These are phyloP conservation scores for Phyllostomus discolor DNA, from an alignment of 2,113 vertebrate genomes.

Conservation along the genomic window DNA sequence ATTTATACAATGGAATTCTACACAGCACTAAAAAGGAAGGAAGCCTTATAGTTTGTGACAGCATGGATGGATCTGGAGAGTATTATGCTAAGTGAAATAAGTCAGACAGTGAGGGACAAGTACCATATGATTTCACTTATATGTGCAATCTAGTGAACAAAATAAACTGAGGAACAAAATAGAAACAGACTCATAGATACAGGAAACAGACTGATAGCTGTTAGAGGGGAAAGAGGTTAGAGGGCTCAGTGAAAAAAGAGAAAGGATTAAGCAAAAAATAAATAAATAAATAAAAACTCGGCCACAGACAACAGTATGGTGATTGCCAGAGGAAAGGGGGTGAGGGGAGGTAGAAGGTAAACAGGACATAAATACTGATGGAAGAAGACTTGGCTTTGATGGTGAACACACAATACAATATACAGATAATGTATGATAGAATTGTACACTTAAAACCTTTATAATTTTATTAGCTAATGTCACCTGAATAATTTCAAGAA, in stretches of 20 bases:
- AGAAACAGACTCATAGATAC: background rate
- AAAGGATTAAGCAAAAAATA: background rate
- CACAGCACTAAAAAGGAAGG: background rate
- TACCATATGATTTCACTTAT: background rate
- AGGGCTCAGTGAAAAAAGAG: background rate
- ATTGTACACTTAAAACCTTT: background rate
- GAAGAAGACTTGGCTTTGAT: background rate
- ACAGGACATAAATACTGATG: background rate
- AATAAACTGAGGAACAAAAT: background rate
- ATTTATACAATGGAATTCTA: background rate
- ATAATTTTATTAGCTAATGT: background rate
- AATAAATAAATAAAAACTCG: background rate
- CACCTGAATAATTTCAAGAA: no score
- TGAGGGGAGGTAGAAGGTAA: background rate
- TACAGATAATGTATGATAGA: background rate
- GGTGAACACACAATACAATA: background rate
- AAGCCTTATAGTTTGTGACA: background rate
- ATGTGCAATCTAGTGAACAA: background rate
- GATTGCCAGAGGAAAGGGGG: background rate
- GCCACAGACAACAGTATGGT: background rate
- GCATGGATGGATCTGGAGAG: background rate
- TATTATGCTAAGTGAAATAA: background rate
- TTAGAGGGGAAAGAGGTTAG: background rate
- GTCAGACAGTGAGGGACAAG: background rate
- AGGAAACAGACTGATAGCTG: background rate